Base-by-base conservation (phyloP, 2,113 vertebrate genomes). In the Cyrtonyx montezumae region DNA sequence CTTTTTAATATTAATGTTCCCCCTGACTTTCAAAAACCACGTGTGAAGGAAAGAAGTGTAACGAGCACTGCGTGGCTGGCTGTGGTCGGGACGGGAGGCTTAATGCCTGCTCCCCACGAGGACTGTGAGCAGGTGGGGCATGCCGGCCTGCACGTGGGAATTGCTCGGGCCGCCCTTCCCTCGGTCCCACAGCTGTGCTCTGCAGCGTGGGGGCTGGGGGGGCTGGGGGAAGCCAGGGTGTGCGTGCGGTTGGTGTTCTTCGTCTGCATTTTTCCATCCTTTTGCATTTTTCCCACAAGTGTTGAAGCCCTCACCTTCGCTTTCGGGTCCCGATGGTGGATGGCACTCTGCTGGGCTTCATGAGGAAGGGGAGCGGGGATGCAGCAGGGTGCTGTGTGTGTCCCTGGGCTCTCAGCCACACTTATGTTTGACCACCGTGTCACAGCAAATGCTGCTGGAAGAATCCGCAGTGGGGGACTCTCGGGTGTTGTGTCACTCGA, bases 271-370 rank as follows among this genome's bases (percentile, higher is more conserved):
- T 74, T 48, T 3, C 51, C 59, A 20, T 40, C 1, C 18, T 80
- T 68, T 1, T 17, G 18, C 8, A 0, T 48, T 65, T 83, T 80
- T 3, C 6, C 32, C 42, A 5, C 36, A 28, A 25, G 23, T n/a
- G 22, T 4, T 9, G 1, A 10, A 40, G 13, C 59, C 58, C 14
- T 91, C n/a, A 6, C 2, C 6, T 4, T 2, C 18, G 13, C 37
- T 70, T 49, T 56, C 7, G 1, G 0, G 3, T 49, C 30, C 4
- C 8, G 3, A 49, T 36, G 36, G 13, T 28, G 0, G 1, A 12
- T 61, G 21, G 73, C 67, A 13, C 40, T 8, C 9, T 9, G 26
- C 16, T 21, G 11, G 59, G 43, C 5, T 37, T 55, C 65, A 49
- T 53, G 26, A 56, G 30, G 59, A 66, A 61, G 34, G 51, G 51